These are phyloP conservation scores for Listronotus oregonensis DNA, from an alignment of 1,140 invertebrate species.

Conservation along the genomic window DNA sequence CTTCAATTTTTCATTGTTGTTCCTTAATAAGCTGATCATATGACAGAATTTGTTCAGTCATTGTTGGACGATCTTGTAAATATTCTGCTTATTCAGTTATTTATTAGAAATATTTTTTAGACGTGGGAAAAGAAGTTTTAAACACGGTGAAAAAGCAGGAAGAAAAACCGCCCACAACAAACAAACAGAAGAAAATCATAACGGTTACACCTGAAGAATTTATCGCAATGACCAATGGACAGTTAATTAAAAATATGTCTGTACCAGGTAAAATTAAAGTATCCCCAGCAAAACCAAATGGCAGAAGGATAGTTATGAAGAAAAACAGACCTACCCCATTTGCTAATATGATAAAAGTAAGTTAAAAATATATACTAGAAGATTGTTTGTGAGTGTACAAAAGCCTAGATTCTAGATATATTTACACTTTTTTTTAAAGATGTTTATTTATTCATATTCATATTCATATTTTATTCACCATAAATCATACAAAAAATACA, in stretches of 20 bases:
- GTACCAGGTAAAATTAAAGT: constrained; percentile 39
- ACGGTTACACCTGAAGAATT: constrained; percentile 52
- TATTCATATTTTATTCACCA: too few relatives aligned
- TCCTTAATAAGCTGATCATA: too few relatives aligned
- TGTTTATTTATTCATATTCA: too few relatives aligned
- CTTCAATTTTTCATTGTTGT: too few relatives aligned
- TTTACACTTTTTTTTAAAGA: too few relatives aligned
- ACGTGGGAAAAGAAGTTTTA: constrained; percentile 77
- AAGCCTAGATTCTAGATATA: too few relatives aligned
- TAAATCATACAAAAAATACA: too few relatives aligned
- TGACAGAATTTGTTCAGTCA: too few relatives aligned
- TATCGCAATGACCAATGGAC: constrained; percentile 46
- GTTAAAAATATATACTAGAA: constrained; percentile 4
- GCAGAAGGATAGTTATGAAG: constrained; percentile 57
- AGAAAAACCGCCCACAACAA: constrained; percentile 41
- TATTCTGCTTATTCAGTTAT: too few relatives aligned
- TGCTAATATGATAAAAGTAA: constrained; percentile 41
- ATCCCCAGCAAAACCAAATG: constrained; percentile 28
- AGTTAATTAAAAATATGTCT: constrained; percentile 28
- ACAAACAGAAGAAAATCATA: constrained; percentile 54
- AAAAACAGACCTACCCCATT: constrained; percentile 53
- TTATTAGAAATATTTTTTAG: constrained; percentile 50
- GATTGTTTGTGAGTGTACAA: too few relatives aligned
- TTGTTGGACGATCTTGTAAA: too few relatives aligned
- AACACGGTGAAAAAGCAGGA: constrained; percentile 62